Evolutionary conservation across 2,113 vertebrate species (phyloP).

Genomic region (Perca fluviatilis): DNA sequence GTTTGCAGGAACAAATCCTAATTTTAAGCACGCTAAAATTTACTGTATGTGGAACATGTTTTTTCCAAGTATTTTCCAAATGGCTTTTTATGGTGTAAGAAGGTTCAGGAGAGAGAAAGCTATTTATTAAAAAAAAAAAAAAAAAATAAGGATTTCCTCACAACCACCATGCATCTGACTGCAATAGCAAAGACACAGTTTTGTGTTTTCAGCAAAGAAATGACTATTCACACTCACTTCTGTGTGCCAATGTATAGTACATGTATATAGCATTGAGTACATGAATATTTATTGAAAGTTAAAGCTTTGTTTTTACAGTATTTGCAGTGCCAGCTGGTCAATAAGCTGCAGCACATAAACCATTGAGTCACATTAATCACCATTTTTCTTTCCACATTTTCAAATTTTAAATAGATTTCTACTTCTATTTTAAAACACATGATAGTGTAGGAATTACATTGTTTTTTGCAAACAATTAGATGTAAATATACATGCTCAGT

Average conservation of each 20-base stretch:
- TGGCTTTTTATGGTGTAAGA: conserved; percentile 44
- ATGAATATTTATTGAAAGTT: conserved; percentile 94
- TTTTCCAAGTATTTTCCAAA: conserved; percentile 35
- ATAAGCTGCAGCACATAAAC: conserved; percentile 72
- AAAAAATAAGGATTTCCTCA: conserved; percentile 72
- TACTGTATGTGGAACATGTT: conserved; percentile 43
- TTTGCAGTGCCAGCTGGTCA: conserved; percentile 64
- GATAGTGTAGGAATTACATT: conserved; percentile 68
- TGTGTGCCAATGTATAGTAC: conserved; percentile 88
- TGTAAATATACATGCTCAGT: conserved; percentile 72
- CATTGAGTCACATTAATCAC: conserved; percentile 63
- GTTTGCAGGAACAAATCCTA: conserved; percentile 21
- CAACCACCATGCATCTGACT: conserved; percentile 89
- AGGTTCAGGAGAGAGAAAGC: conserved; percentile 64
- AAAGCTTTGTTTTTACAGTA: conserved; percentile 82
- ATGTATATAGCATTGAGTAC: conserved; percentile 93
- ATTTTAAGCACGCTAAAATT: conserved; percentile 37
- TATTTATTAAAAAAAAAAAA: conserved; percentile 82
- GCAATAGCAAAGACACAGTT: conserved; percentile 84
- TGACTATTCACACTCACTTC: conserved; percentile 80
- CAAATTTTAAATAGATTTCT: conserved; percentile 55
- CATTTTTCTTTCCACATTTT: conserved; percentile 57
- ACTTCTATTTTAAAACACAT: conserved; percentile 40
- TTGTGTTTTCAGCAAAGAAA: conserved; percentile 77
- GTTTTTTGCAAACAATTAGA: conserved; percentile 77